phyloP scores from a whole-genome alignment of 2,888 invertebrate genomes.

The Acronicta aceris region DNA sequence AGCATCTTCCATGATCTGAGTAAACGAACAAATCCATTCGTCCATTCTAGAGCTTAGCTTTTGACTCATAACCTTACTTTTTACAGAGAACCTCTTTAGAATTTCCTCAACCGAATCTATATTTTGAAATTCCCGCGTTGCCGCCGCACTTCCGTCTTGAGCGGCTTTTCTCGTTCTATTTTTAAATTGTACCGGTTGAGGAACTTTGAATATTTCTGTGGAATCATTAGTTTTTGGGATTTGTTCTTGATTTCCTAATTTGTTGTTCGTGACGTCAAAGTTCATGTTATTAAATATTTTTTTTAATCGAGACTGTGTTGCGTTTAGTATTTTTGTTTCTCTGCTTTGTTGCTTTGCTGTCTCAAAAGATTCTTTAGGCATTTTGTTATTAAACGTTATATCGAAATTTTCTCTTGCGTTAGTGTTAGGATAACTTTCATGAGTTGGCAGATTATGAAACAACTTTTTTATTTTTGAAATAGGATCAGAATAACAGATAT shows the following conservation, averaged over 20 bases:
- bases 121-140: not conserved
- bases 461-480: constrained; percentile 12
- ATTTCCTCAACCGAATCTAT: constrained; percentile 36
- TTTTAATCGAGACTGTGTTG: constrained; percentile 14
- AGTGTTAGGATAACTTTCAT: not conserved
- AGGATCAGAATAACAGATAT: not conserved
- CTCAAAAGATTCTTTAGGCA: not conserved
- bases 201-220: constrained; percentile 36
- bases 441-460: not conserved
- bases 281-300: constrained; percentile 19
- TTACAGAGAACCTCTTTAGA: constrained; percentile 58
- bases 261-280: not conserved
- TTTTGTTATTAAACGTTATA: not conserved
- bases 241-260: not conserved
- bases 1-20: constrained; percentile 73
- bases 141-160: constrained; percentile 1
- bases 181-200: constrained; percentile 21
- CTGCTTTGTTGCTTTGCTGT: no score
- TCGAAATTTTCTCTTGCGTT: not conserved
- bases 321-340: not conserved
- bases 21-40: constrained; percentile 70
- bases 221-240: not conserved
- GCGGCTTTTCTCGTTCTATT: constrained; percentile 17
- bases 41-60: constrained; percentile 62
- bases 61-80: constrained; percentile 49